Evolutionary conservation across 2,888 invertebrate genomes (phyloP), one percentile per base, ranked within the genome.

Genomic region (Lochmaea capreae): DNA sequence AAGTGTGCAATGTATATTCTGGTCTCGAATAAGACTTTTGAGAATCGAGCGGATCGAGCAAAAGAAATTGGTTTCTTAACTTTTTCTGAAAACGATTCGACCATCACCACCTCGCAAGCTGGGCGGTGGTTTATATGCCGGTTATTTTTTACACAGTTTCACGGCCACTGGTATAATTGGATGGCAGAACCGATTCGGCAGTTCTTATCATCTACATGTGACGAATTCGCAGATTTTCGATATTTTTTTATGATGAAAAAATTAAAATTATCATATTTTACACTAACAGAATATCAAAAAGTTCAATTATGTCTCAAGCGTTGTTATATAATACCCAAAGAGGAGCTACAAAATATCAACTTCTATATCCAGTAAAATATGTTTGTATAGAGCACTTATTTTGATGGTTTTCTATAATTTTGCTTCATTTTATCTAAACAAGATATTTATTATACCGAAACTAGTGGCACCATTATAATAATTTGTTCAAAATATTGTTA

Each of bases 1-100:
- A 76, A 78, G 70, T 74, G 62, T 63, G 71, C 66, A 72, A 70
- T 77, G 66, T 71, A 67, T 76, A 76, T 78, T 72, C 76, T 43
- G 26, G 65, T 73, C 75, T 74, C 75, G 72, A 65, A 65, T 39
- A 16, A 63, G 43, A 33, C 39, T 73, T 75, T 75, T 73, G 68
- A 58, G 49, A 68, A 76, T 71, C 54, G 73, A 59, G 52, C 42
- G 67, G 63, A 61, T 59, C 42, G 65, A 67, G 57, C 69, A 72
- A 65, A 59, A 69, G 67, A 71, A 77, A 75, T 75, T 71, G 72
- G 71, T 67, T 42, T 72, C 71, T 75, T 70, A 73, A 70, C 65
- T 71, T 73, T 67, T 75, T 73, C 65, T 65, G 26, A 67, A 72
- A 39, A 43, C 62, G 42, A 62, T 16, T 18, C 18, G 39, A 16